Evolutionary conservation across 2,888 invertebrate genomes (phyloP), one percentile per base, ranked within the genome.

Genomic region (Creontiades dilutus): DNA sequence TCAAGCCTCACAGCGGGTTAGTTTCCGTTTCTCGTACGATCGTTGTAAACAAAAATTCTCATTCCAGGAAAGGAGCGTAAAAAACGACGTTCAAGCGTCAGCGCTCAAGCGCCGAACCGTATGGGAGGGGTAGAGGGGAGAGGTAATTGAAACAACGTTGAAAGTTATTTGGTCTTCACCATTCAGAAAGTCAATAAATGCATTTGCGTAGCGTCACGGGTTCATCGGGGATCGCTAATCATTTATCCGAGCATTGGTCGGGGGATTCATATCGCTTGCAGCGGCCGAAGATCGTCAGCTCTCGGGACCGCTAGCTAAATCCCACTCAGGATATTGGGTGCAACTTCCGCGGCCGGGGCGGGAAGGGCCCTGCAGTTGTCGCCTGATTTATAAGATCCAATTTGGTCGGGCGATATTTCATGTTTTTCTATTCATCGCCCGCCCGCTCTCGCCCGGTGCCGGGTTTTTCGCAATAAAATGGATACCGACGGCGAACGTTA

Each of bases 321-420:
- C 57, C 23, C 12, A 23, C 57, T 57, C 55, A 52, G 84, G 84
- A 57, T 84, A 84, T 84, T 84, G 84, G 57, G 57, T 84, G 84
- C 57, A 84, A 84, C 84, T 37, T 28, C 57, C 47, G 48, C 52
- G 19, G 55, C 27, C 11, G n/a, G 37, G 37, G 37, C 37, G 3
- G 37, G 48, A 7, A 19, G 28, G 78, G 16, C 57, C 23, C 27
- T 55, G 84, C 84, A 84, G 84, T 84, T 84, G 84, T 84, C 57
- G 84, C 84, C 84, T 84, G 84, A 84, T 84, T 84, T 84, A 84
- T 84, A 84, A 84, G 84, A 84, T 57, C 84, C 84, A 84, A 84
- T 84, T 84, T 84, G 84, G 84, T 84, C 84, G 84, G 57, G 37
- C 84, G 57, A 84, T 84, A 84, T 84, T 84, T 84, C 84, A 84